These are phyloP conservation scores for Rhinichthys klamathensis DNA, from an alignment of 2,113 vertebrate genomes.

Conservation along the genomic window DNA sequence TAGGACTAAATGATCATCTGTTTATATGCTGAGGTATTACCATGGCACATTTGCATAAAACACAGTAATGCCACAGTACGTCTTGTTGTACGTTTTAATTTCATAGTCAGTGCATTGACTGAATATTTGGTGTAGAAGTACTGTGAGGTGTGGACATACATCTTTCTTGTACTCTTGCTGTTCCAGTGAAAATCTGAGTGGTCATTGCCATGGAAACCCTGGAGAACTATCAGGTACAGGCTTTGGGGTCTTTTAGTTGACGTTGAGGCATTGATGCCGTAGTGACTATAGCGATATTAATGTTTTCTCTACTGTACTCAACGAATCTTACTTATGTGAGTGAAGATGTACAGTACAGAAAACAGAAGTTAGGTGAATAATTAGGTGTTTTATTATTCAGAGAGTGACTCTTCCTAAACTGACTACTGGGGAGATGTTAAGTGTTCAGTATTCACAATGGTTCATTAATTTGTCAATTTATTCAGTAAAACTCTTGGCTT, in stretches of 20 bases:
- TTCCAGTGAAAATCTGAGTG: conserved; percentile 23
- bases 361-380: too few species aligned
- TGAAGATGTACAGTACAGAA: not conserved
- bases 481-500: conserved; percentile 47
- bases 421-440: conserved; percentile 46
- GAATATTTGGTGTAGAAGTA: not conserved
- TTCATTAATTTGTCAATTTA: conserved; percentile 46
- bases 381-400: conserved; percentile 28
- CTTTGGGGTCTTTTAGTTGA: conserved; percentile 31
- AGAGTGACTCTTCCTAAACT: conserved; percentile 46
- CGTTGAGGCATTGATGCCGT: conserved; percentile 9
- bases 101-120: not conserved
- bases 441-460: conserved; percentile 30
- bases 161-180: not conserved
- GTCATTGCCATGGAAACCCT: conserved; percentile 51
- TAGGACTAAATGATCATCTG: too few species aligned
- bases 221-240: conserved; percentile 10
- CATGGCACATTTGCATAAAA: too few species aligned
- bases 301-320: not conserved
- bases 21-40: too few species aligned
- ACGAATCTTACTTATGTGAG: not conserved
- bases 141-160: not conserved
- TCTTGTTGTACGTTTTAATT: not conserved
- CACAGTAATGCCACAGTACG: not conserved
- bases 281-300: conserved; percentile 37